A percentile compares a stretch with the other conserved stretches of the same genome.
Conservation (phyloP, 2,113 vertebrate species). For the cat (Felis catus) region F.catus_Fca126_mat1.0 CM031412.1:77724501-77725000, state of each 20-base stretch:
- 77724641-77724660: neutral
- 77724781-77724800: rapidly evolving
- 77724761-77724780: neutral
- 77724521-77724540: neutral
- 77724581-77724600: neutral
- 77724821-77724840: neutral
- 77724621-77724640: neutral
- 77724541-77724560: neutral
- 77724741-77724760: rapidly evolving
- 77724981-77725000: neutral
- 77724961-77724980: neutral
- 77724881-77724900: neutral
- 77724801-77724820: neutral
- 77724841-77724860: neutral
- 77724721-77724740: neutral
- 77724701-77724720: neutral
- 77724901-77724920: neutral
- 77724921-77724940: neutral
- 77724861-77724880: neutral
- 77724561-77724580: neutral
- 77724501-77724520: neutral
- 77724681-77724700: rapidly evolving
- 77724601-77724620: rapidly evolving
- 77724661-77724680: neutral
- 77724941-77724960: neutral